Evolutionary conservation across 2,888 invertebrate species (phyloP), one percentile per base, ranked within the genome.

Genomic region (Drosophila rubida): DNA sequence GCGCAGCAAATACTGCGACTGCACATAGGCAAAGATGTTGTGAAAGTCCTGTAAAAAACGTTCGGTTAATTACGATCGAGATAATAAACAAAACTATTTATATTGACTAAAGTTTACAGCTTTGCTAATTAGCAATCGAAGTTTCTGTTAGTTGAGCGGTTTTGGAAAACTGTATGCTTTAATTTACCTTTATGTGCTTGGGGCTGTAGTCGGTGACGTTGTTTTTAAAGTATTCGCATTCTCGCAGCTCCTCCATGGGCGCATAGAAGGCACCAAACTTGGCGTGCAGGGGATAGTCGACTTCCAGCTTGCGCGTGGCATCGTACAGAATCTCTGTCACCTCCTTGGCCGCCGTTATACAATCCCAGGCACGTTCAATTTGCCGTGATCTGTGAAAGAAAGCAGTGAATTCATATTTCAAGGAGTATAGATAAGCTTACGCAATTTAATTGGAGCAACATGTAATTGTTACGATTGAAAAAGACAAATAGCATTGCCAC

Each of bases 11-110:
- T 90, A 92, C 73, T 92, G 92, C 6, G 92, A 92, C 74, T 92
- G 92, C 37, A 92, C 91, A 64, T 92, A 92, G 16, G 92, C 91
- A 57, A 92, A 92, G 25, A 92, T 92, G 62, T 92, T 92, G 76
- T 91, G 91, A 58, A 92, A 92, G 57, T 91, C 91, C 92, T 92
- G 69, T 6, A 7, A 7, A 25, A 25, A n/a, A n/a, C n/a, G n/a
- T n/a, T n/a, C n/a, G n/a, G n/a, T n/a, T n/a, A n/a, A n/a, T n/a
- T n/a, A n/a, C n/a, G n/a, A n/a, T n/a, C n/a, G n/a, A n/a, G n/a
- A n/a, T n/a, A n/a, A n/a, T n/a, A n/a, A n/a, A n/a, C n/a, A n/a
- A n/a, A n/a, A n/a, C n/a, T n/a, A n/a, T n/a, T n/a, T n/a, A n/a
- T n/a, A n/a, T n/a, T n/a, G 25, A 25, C 4, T 23, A n/a, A n/a